Evolutionary conservation across 2,113 vertebrate species (phyloP).

Genomic region (Poecilia latipinna): DNA sequence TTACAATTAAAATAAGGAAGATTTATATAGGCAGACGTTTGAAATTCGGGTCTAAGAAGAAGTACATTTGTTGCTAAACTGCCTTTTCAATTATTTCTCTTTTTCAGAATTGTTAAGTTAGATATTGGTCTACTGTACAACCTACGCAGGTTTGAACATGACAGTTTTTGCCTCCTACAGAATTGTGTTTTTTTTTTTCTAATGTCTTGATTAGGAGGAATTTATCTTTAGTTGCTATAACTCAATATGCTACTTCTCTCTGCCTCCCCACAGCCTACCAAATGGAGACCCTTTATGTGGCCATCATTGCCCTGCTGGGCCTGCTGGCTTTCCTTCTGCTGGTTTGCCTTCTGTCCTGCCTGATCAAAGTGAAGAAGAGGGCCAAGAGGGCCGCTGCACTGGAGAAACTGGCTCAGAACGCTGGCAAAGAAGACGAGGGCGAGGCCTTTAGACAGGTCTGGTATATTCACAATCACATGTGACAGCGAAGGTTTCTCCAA

Average conservation of each 20-base stretch:
- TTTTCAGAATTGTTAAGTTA: no score
- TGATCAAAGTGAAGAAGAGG: conserved; percentile 81
- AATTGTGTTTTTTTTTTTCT: neutral
- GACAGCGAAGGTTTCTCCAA: neutral
- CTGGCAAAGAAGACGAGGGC: conserved; percentile 81
- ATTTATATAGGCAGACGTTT: no score
- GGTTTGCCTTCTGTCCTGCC: conserved; percentile 80
- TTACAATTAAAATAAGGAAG: no score
- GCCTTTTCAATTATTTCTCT: neutral
- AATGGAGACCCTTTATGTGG: conserved; percentile 76
- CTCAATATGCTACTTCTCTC: conserved; percentile 24
- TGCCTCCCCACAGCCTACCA: conserved; percentile 68
- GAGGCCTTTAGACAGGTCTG: conserved; percentile 82
- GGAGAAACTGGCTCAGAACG: conserved; percentile 77
- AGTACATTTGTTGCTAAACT: neutral
- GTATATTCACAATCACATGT: neutral
- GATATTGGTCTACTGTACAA: no score
- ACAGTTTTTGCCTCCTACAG: neutral
- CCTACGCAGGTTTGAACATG: neutral
- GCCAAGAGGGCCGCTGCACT: conserved; percentile 75
- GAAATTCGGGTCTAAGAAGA: no score
- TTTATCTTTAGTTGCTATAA: conserved; percentile 24
- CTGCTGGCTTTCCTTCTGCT: conserved; percentile 80
- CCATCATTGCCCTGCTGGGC: conserved; percentile 78
- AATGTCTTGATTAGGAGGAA: no score